These are phyloP conservation scores for Ceratitis capitata DNA, from an alignment of 1,140 invertebrate genomes.

Conservation along the genomic window DNA sequence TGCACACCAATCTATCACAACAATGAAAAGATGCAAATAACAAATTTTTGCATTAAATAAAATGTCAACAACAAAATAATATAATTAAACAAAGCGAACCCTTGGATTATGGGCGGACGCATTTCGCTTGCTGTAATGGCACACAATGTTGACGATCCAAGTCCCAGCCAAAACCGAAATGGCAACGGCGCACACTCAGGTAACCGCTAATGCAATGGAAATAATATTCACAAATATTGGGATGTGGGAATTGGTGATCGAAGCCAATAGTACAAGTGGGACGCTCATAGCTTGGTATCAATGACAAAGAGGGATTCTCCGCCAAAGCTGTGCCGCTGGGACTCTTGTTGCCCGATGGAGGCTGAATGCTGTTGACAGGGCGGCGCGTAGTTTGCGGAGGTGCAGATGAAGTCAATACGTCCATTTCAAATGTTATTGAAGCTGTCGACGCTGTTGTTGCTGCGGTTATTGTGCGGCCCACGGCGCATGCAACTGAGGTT, in stretches of 20 bases:
- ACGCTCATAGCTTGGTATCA: not conserved
- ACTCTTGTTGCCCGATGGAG: not conserved
- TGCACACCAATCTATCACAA: not conserved
- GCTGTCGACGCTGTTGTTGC: not conserved
- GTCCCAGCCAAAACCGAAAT: conserved; percentile 28
- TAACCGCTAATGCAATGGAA: conserved; percentile 1
- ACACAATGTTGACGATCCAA: conserved; percentile 2
- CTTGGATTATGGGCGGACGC: not conserved
- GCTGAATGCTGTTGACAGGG: not conserved
- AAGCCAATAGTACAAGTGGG: not conserved
- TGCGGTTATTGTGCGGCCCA: not conserved
- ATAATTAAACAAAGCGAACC: not conserved
- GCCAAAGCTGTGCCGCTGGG: not conserved
- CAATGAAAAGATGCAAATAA: not conserved
- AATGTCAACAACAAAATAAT: conserved; percentile 1
- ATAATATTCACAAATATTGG: conserved; percentile 25
- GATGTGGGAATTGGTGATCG: conserved; percentile 7
- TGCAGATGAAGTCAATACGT: no score
- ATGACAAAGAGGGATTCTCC: not conserved
- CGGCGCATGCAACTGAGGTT: not conserved
- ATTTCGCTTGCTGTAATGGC: not conserved
- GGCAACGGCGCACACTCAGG: conserved; percentile 34
- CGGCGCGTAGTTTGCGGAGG: not conserved
- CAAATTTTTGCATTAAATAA: conserved; percentile 14
- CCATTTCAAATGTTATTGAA: not conserved